Evolutionary conservation across 2,797 vertebrate genomes (phyloP), one percentile per base, ranked within the genome.

Genomic region (Phrynocephalus vlangalii): DNA sequence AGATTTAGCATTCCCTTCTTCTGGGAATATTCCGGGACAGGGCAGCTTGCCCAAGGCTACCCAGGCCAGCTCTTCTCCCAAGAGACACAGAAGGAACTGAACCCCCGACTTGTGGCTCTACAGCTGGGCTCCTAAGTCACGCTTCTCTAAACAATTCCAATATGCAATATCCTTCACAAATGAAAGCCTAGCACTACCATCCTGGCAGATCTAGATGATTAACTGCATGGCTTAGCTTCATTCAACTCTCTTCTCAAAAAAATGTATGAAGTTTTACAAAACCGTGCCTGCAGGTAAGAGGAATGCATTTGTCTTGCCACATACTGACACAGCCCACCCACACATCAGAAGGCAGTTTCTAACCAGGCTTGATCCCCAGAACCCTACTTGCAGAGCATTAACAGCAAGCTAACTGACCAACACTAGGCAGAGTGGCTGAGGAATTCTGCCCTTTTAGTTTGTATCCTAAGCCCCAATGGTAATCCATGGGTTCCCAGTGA

Each of bases 401-500:
- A 30, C 38, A 28, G n/a, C 20, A 11, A 44, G 60, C 82, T 33
- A 67, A 38, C 20, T 79, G 76, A 78, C 68, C 7, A 60, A 80
- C 48, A 44, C 50, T 44, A 80, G 18, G 50, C 13, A 48, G 26
- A 66, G 24, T 48, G 50, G 78, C 38, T 30, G 70, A 73, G 56
- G 76, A 88, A 88, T 84, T 28, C 75, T 70, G 79, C 56, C 38
- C 77, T 76, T 52, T 70, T 2, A n/a, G 24, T 89, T 93, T 82
- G 52, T 56, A 9, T 68, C 75, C 73, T 90, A 78, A 79, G 33
- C 30, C 50, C 67, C 81, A 90, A 83, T 2, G 16, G 0, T 0
- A 75, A 9, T 71, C 66, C 30, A 56, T 0, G 2, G 44, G 0
- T 0, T 63, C 63, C 33, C 79, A 77, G 24, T 60, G 68, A 82